A percentile compares a stretch with the other conserved stretches of the same genome.
Evolutionary conservation across 2,888 invertebrate genomes (phyloP).

Genomic region (Sphinx pinastri): DNA sequence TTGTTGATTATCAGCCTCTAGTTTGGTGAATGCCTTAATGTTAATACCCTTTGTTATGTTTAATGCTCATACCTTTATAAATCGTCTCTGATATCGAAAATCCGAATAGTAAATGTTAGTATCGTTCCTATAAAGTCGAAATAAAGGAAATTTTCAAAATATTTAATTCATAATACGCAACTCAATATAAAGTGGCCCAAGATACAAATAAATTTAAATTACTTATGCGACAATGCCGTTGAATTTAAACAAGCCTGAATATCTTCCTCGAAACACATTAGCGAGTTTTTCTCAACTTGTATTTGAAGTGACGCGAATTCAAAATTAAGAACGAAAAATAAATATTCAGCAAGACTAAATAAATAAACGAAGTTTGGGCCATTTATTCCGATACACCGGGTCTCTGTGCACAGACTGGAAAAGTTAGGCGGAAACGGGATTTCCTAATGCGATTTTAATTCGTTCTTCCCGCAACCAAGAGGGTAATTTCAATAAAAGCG

Average conservation of each 20-base stretch:
- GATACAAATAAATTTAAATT: conserved; percentile 13
- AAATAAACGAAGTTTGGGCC: conserved; percentile 81
- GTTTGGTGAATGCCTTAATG: too few species aligned
- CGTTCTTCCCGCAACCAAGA: conserved; percentile 76
- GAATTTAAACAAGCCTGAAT: not conserved
- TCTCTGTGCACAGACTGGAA: conserved; percentile 76
- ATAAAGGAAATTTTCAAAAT: not conserved
- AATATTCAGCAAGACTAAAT: conserved; percentile 81
- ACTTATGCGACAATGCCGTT: conserved; percentile 5
- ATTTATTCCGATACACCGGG: conserved; percentile 82
- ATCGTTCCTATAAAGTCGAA: too few species aligned
- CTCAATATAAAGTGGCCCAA: not conserved
- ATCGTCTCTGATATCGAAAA: too few species aligned
- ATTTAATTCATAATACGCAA: too few species aligned
- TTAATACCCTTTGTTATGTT: too few species aligned
- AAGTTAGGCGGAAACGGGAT: conserved; percentile 80
- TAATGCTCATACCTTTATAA: too few species aligned
- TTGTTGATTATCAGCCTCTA: too few species aligned
- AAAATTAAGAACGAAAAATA: conserved; percentile 75
- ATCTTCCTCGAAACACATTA: conserved; percentile 45
- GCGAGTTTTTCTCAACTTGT: conserved; percentile 53
- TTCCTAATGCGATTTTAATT: conserved; percentile 84
- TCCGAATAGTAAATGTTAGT: too few species aligned
- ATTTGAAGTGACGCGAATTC: conserved; percentile 70
- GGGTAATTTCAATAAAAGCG: conserved; percentile 79